Evolutionary conservation across 2,113 vertebrate genomes (phyloP).

Genomic region (Hemichromis elongatus): DNA sequence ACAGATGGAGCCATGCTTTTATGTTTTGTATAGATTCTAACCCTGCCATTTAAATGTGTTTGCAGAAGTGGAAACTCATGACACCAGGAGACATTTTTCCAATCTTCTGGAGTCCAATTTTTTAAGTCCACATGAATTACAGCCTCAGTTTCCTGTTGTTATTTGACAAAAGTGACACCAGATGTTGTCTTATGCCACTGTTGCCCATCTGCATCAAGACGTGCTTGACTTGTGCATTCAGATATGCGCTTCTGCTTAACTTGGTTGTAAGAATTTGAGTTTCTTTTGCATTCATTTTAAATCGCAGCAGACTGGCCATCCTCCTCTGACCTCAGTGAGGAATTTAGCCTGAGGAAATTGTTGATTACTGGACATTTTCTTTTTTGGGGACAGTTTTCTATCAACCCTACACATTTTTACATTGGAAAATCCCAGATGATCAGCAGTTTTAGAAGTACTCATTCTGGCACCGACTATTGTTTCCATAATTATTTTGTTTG

Average conservation of each 20-base stretch:
- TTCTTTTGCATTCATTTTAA: neutral
- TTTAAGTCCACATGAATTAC: rapidly evolving
- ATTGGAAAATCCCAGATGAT: neutral
- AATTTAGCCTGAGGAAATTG: neutral
- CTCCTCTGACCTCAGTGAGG: neutral
- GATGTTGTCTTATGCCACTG: too few relatives aligned
- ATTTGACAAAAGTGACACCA: neutral
- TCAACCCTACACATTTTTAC: neutral
- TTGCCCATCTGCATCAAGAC: too few relatives aligned
- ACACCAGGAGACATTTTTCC: neutral
- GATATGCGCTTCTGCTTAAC: neutral
- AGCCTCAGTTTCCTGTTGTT: neutral
- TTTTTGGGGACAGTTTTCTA: neutral
- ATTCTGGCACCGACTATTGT: neutral
- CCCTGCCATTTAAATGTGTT: neutral
- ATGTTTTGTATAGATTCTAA: neutral
- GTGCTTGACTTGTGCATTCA: too few relatives aligned
- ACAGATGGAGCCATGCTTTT: neutral
- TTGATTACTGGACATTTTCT: rapidly evolving
- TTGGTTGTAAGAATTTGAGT: neutral
- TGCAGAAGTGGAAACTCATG: neutral
- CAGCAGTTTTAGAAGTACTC: neutral
- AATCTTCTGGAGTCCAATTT: neutral
- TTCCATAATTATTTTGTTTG: neutral
- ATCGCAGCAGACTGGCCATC: neutral